These are phyloP conservation scores for Papilio elwesi DNA, from an alignment of 2,888 invertebrate species.

Conservation along the genomic window DNA sequence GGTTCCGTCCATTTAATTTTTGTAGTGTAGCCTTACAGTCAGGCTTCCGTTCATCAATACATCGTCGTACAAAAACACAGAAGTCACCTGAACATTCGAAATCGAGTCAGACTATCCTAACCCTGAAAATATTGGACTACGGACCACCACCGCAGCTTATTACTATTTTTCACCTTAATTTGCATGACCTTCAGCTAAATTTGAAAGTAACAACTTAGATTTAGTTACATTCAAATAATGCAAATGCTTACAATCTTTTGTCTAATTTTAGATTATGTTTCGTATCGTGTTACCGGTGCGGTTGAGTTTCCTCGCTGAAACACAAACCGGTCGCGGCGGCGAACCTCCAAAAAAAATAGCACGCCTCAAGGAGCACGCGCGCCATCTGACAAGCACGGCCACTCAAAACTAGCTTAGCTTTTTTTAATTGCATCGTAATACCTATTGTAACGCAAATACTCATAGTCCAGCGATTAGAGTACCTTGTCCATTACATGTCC, in stretches of 20 bases:
- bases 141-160: slow-evolving; percentile 4
- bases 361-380: slow-evolving; percentile 73
- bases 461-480: too few relatives aligned
- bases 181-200: slow-evolving; percentile 9
- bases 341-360: slow-evolving; percentile 74
- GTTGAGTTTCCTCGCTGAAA: slow-evolving; percentile 73
- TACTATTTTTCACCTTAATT: not conserved
- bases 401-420: slow-evolving; percentile 36
- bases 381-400: slow-evolving; percentile 62
- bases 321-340: slow-evolving; percentile 66
- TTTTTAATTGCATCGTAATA: slow-evolving; percentile 21
- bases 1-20: too few relatives aligned
- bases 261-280: slow-evolving; percentile 45
- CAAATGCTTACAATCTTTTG: slow-evolving; percentile 51
- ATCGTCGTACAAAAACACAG: too few relatives aligned
- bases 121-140: not conserved
- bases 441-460: slow-evolving; percentile 3
- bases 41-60: too few relatives aligned
- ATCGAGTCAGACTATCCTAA: too few relatives aligned
- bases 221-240: slow-evolving; percentile 35
- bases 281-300: slow-evolving; percentile 60
- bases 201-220: slow-evolving; percentile 13
- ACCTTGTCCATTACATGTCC: too few relatives aligned
- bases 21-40: too few relatives aligned
- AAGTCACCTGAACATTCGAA: too few relatives aligned